Evolutionary conservation across 1,140 invertebrate genomes (phyloP).

Genomic region (Pseudomyrmex dendroicus): DNA sequence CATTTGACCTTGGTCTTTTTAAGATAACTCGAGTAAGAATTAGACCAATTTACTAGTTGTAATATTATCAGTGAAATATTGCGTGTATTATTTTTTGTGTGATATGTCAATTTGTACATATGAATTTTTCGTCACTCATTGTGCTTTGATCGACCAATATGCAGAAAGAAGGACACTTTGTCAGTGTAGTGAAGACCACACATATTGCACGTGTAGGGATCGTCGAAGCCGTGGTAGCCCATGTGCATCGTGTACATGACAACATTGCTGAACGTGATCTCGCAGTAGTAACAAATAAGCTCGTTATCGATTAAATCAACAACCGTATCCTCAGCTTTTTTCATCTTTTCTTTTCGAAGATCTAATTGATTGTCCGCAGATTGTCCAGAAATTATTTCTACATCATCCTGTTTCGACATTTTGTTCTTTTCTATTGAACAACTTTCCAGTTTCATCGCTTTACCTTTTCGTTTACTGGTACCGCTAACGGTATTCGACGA

Average conservation of each 20-base stretch:
- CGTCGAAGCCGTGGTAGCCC: conserved; percentile 95
- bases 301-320: conserved; percentile 7
- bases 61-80: no score
- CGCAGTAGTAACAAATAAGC: conserved; percentile 94
- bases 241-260: conserved; percentile 98
- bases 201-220: conserved; percentile 97
- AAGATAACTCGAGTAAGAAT: no score
- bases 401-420: conserved; percentile 40
- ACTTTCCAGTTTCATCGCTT: conserved; percentile 90
- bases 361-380: background rate
- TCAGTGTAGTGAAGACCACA: conserved; percentile 94
- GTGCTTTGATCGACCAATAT: conserved; percentile 94
- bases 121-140: background rate
- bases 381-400: background rate
- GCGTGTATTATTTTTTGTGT: no score
- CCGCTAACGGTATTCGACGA: conserved; percentile 76
- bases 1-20: no score
- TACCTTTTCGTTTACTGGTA: conserved; percentile 91
- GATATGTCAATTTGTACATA: no score
- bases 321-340: background rate
- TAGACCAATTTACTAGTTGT: no score
- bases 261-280: conserved; percentile 95
- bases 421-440: conserved; percentile 85
- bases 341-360: background rate
- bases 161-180: conserved; percentile 95